A percentile compares a stretch with the other conserved stretches of the same genome.
Evolutionary conservation across 2,797 vertebrate species (phyloP).

Genomic region (Hybognathus amarus): DNA sequence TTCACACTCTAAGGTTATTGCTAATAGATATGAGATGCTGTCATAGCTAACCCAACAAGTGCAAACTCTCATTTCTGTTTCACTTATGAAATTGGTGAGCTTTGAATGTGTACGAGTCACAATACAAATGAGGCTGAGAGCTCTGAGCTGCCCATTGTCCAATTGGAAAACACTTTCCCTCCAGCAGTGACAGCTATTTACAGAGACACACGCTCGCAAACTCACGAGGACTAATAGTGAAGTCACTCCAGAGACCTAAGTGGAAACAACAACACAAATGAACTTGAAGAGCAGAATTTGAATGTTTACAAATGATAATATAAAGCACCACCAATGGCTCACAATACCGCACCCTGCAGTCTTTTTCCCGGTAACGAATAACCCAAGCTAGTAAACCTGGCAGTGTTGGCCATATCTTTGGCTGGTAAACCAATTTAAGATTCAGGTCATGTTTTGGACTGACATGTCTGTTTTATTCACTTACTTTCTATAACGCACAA

Average conservation of each 20-base stretch:
- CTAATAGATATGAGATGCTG: slow-evolving; percentile 49
- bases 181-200: slow-evolving; percentile 60
- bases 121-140: slow-evolving; percentile 17
- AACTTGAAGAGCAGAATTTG: slow-evolving; percentile 6
- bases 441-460: slow-evolving; percentile 11
- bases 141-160: slow-evolving; percentile 49
- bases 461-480: slow-evolving; percentile 11
- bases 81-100: not conserved
- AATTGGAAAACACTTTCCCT: slow-evolving; percentile 50
- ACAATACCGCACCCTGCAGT: not conserved
- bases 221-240: slow-evolving; percentile 53
- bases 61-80: slow-evolving; percentile 13
- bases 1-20: not conserved
- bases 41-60: slow-evolving; percentile 34
- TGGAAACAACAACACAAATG: slow-evolving; percentile 30
- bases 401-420: not conserved
- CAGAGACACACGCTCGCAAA: slow-evolving; percentile 51
- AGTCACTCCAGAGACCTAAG: slow-evolving; percentile 20
- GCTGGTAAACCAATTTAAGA: not conserved
- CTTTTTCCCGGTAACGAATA: not conserved
- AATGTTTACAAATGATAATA: not conserved
- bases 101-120: slow-evolving; percentile 40
- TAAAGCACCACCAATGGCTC: not conserved
- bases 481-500: slow-evolving; percentile 18
- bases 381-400: not conserved